A percentile compares a stretch with the other conserved stretches of the same genome.
Evolutionary conservation across 1,140 invertebrate species (phyloP).

Genomic region (Pectinophora gossypiella): DNA sequence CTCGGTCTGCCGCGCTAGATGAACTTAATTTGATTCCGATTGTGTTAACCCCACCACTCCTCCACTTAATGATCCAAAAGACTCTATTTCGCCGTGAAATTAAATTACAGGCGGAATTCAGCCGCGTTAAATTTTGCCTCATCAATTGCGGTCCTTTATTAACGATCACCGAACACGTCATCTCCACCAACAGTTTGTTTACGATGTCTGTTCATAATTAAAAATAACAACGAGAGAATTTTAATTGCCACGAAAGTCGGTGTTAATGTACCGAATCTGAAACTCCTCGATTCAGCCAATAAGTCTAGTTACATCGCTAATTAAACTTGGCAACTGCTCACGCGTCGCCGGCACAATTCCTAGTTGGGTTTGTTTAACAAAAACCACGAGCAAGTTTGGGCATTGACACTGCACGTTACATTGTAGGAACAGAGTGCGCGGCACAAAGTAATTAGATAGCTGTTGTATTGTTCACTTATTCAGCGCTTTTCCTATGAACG

Average conservation of each 20-base stretch:
- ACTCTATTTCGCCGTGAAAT: slow-evolving; percentile 18
- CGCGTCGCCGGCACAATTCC: neutral
- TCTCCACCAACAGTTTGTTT: neutral
- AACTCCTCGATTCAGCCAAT: neutral
- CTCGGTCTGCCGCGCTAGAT: slow-evolving; percentile 42
- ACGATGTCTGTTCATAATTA: too few species aligned
- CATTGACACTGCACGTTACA: slow-evolving; percentile 45
- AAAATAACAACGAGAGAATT: too few species aligned
- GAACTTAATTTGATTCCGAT: slow-evolving; percentile 71
- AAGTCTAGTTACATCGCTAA: neutral
- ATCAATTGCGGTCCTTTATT: neutral
- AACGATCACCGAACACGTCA: neutral
- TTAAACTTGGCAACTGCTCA: slow-evolving; percentile 24
- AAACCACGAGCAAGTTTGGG: slow-evolving; percentile 55
- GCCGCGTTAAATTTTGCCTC: neutral
- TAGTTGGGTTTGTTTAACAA: slow-evolving; percentile 26
- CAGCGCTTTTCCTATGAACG: slow-evolving; percentile 56
- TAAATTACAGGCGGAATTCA: neutral
- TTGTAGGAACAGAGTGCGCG: slow-evolving; percentile 36
- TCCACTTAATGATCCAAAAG: slow-evolving; percentile 62
- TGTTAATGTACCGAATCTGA: neutral
- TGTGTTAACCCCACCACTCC: slow-evolving; percentile 61
- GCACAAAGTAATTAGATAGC: slow-evolving; percentile 65
- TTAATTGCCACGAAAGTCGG: neutral
- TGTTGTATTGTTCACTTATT: slow-evolving; percentile 59